Base-by-base conservation (phyloP, 2,113 vertebrate species). In the Zosterops japonicus region DNA sequence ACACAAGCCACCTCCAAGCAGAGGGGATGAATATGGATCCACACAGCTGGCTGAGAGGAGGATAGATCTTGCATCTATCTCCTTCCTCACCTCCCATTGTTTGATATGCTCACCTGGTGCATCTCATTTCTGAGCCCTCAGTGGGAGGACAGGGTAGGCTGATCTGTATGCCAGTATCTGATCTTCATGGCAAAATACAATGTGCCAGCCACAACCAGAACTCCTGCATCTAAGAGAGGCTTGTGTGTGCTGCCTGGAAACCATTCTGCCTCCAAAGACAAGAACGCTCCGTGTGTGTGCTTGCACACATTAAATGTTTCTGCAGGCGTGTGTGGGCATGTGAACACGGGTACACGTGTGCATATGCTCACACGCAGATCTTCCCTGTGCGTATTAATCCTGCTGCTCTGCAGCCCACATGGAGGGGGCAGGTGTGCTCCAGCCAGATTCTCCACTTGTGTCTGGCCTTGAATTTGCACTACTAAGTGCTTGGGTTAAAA, bases 161-260 rank as follows among this genome's bases (percentile, higher is more conserved):
- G 14, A 47, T 94, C 86, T 55, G 29, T 47, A 44, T 0, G 0
- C 33, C 59, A 77, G 0, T 35, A 89, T 91, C 89, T 93, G 91
- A 90, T 94, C 80, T 60, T 56, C 36, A 83, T 4, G 27, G 87
- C 71, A 90, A 93, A 91, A 94, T 39, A 77, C 1, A 0, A 50
- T 20, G 64, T 86, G 47, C 72, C 91, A 90, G 64, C 63, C 74
- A 28, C 31, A 83, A 87, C 76, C 83, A 91, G 89, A 94, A 88
- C 31, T 56, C 41, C 53, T 42, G 64, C 77, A 91, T 55, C 71
- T 76, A 64, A 44, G 69, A 59, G 44, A 81, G 41, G 61, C 87
- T 39, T 91, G 56, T 49, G 55, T 74, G 80, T n/a, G 60, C 93
- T 94, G 80, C 86, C 76, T 81, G 72, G 91, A 95, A 93, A 92